phyloP scores from a whole-genome alignment of 2,113 vertebrate genomes.

The Passer montanus region DNA sequence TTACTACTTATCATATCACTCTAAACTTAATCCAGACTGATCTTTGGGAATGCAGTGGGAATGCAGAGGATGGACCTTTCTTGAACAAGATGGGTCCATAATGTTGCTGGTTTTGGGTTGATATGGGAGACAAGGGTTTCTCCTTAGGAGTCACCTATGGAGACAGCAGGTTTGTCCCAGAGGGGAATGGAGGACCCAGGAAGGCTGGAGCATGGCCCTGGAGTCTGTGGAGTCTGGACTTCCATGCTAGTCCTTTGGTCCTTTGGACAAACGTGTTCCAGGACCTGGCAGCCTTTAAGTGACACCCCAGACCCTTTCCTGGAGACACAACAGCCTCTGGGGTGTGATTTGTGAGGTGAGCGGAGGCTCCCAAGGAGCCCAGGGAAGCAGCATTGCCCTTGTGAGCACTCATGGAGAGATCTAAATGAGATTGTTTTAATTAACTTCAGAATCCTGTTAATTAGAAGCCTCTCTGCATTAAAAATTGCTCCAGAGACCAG shows the following conservation, averaged over 20 bases:
- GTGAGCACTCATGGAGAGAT: conserved; percentile 24
- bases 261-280: rapidly evolving
- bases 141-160: background rate
- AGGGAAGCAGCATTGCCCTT: background rate
- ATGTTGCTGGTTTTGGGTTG: background rate
- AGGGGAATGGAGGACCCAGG: background rate
- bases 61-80: background rate
- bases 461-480: conserved; percentile 48
- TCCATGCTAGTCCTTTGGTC: background rate
- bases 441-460: conserved; percentile 60
- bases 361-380: background rate
- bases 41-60: background rate
- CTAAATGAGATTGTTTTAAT: conserved; percentile 66
- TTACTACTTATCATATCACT: conserved; percentile 64
- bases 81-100: background rate
- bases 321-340: background rate
- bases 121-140: background rate
- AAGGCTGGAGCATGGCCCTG: background rate
- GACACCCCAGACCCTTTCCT: background rate
- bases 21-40: conserved; percentile 55
- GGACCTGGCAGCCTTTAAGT: background rate
- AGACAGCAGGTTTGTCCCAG: background rate
- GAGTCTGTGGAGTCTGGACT: background rate
- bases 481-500: conserved; percentile 30
- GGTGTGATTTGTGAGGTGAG: background rate